Evolutionary conservation across 2,888 invertebrate genomes (phyloP).

Genomic region (Taphrorychus bicolor): DNA sequence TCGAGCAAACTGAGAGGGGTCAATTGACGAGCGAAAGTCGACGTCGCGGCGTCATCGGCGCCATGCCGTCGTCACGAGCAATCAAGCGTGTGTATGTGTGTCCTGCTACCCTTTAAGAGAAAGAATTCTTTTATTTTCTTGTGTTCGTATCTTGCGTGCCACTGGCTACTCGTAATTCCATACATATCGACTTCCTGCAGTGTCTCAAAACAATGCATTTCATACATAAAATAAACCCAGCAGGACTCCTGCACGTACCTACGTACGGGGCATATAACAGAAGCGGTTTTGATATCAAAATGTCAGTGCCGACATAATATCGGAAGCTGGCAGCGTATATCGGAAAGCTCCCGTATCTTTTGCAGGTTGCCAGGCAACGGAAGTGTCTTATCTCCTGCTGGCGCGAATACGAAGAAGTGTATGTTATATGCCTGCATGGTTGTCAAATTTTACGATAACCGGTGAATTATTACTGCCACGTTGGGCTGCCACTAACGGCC

Average conservation of each 20-base stretch:
- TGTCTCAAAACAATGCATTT: not conserved
- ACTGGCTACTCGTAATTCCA: not conserved
- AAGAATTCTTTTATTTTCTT: too few species aligned
- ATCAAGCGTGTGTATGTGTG: too few species aligned
- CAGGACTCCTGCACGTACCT: not conserved
- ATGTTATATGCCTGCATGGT: constrained; percentile 39
- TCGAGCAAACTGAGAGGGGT: not conserved
- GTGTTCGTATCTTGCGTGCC: too few species aligned
- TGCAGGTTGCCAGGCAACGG: constrained; percentile 37
- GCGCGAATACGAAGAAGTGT: constrained; percentile 33
- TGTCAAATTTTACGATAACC: constrained; percentile 41
- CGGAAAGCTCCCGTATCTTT: constrained; percentile 25
- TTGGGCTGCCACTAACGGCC: constrained; percentile 2
- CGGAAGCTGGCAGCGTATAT: constrained; percentile 14
- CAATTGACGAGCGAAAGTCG: not conserved
- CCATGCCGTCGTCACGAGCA: too few species aligned
- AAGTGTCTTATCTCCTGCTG: constrained; percentile 38
- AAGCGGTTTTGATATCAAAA: constrained; percentile 13
- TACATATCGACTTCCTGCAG: not conserved
- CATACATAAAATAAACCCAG: not conserved
- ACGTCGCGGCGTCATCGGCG: not conserved
- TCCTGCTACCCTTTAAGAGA: too few species aligned
- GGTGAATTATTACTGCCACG: constrained; percentile 28
- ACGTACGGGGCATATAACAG: constrained; percentile 12
- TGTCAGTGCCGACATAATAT: constrained; percentile 1